Evolutionary conservation across 2,113 vertebrate genomes (phyloP), one percentile per base, ranked within the genome.

Genomic region (Globicephala melas): DNA sequence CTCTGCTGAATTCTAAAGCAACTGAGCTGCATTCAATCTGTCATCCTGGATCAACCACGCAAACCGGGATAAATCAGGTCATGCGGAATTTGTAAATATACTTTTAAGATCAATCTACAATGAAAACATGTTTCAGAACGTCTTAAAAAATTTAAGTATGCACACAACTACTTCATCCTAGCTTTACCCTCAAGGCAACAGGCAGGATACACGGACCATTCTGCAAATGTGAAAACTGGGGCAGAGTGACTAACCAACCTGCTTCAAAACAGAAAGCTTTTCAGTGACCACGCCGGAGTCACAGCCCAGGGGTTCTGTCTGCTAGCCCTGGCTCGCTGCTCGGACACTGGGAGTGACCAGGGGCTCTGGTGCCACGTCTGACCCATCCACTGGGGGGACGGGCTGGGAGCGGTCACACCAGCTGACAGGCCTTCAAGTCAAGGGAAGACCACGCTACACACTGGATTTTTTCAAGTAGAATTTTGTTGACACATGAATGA

Each of bases 341-440:
- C 26, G 26, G 50, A 68, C 44, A 38, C 6, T n/a, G 81, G 33
- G 47, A 81, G 31, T 0, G 23, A 83, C 8, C 68, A 67, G 25
- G 17, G 44, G 83, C 41, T 33, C 44, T 25, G 8, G 23, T 21
- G 25, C 62, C 5, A 38, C 1, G 12, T 47, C 81, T 53, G 36
- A 6, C 6, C 41, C 10, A 1, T 12, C 25, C 36, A 60, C 58
- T 38, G 55, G 4, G 14, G 44, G 60, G 1, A 55, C 17, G 0
- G 77, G 7, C 14, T 38, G 50, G 74, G 76, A 26, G 41, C 41
- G 13, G 26, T 5, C 67, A 13, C 2, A 33, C 62, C 38, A 84
- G 63, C n/a, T 9, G 17, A 3, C 13, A 20, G 55, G 31, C 20
- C 67, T 89, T 25, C 12, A 23, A 53, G 50, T 62, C 67, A 53